A percentile compares a stretch with the other conserved stretches of the same genome.
Evolutionary conservation across 2,888 invertebrate species (phyloP).

Genomic region (Oegoconia quadripuncta): DNA sequence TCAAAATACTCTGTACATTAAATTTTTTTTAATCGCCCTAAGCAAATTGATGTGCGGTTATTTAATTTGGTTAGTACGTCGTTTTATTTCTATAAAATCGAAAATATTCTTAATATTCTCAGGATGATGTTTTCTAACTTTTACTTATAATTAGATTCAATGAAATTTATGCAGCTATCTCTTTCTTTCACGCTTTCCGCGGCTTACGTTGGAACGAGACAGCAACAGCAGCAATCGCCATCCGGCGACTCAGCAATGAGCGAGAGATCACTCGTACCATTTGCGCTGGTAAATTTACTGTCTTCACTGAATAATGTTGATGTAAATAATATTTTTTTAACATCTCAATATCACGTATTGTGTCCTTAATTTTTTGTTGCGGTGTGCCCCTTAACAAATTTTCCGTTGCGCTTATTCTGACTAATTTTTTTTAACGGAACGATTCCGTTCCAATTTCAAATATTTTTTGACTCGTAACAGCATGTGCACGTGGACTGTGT

Average conservation of each 20-base stretch:
- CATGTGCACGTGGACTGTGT: slow-evolving; percentile 32
- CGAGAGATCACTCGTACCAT: slow-evolving; percentile 72
- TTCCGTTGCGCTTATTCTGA: slow-evolving; percentile 5
- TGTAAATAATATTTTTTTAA: slow-evolving; percentile 58
- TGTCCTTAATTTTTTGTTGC: slow-evolving; percentile 16
- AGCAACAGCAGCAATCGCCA: slow-evolving; percentile 74
- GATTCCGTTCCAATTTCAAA: slow-evolving; percentile 7
- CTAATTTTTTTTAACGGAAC: slow-evolving; percentile 4
- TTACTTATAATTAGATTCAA: neutral
- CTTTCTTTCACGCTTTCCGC: slow-evolving; percentile 53
- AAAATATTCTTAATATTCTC: too few relatives aligned
- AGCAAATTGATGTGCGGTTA: too few relatives aligned
- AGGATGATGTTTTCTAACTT: neutral
- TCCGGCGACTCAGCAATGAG: slow-evolving; percentile 77
- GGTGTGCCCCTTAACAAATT: slow-evolving; percentile 4
- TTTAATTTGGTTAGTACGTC: too few relatives aligned
- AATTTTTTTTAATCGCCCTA: too few relatives aligned
- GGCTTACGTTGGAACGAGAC: slow-evolving; percentile 41
- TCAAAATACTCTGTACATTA: slow-evolving; percentile 35
- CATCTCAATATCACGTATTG: slow-evolving; percentile 19
- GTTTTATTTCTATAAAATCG: too few relatives aligned
- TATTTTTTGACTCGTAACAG: slow-evolving; percentile 22
- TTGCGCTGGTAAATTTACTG: slow-evolving; percentile 76
- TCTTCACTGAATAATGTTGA: slow-evolving; percentile 64
- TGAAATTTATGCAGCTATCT: slow-evolving; percentile 28